Base-by-base conservation (phyloP, 2,888 invertebrate species). In the Mechanitis messenoides region DNA sequence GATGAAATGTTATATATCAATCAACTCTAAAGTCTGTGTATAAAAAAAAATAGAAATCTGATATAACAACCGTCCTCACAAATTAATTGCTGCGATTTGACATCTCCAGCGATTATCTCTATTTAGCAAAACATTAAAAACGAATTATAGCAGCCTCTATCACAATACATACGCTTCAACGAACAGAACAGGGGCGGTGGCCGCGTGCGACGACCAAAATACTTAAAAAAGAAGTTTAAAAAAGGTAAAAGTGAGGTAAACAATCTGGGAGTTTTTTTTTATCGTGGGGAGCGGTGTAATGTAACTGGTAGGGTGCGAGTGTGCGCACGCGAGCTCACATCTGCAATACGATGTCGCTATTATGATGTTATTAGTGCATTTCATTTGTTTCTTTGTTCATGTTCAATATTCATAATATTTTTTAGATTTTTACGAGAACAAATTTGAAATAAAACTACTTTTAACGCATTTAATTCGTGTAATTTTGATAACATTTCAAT, bases 231-330 rank as follows among this genome's bases (percentile, higher is more conserved):
- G 35, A 87, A 84, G 75, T 74, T 75, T 76, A 85, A 86, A 88
- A 90, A 88, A 79, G 80, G 87, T 87, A 87, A 89, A 89, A 86
- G 83, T 86, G 88, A 85, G 84, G 88, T 89, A 89, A 89, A 90
- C 87, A 89, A 87, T 85, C 83, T 80, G 85, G 78, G 77, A 72
- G 78, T 83, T 87, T 89, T 88, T 87, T 75, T 80, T 20, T 20
- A 20, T 71, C 67, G 58, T 71, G 65, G 72, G 70, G 68, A 69
- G 72, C 77, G 81, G 81, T 80, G 81, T 81, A 73, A 76, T 75
- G 78, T 76, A 78, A 35, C 35, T 77, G 72, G 78, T 77, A 71
- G 87, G 87, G 87, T 81, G 85, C 79, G 71, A 79, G 78, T 80
- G 83, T 76, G 72, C 74, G 84, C 85, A 83, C 85, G 71, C 69